Base-by-base conservation (phyloP, 2,797 vertebrate species). In the Crypturellus tataupa region DNA sequence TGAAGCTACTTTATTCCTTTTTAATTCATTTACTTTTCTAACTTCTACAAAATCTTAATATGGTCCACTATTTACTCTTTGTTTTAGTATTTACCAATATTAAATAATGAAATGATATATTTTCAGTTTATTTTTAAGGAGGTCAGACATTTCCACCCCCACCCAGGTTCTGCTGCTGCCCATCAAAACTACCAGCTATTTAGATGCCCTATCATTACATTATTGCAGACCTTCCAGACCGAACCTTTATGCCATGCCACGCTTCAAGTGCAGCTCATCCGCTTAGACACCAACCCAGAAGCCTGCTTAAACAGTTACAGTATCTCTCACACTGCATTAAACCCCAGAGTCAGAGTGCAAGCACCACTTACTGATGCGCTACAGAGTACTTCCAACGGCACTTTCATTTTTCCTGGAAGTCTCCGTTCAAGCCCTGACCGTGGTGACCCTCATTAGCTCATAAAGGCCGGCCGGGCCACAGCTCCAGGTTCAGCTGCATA, bases 341-440 rank as follows among this genome's bases (percentile, higher is more conserved):
- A 39, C 40, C 78, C 80, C 12, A 20, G 33, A 82, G 72, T 90
- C 86, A 93, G 87, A 94, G 84, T 90, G 62, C 55, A 93, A 96
- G 55, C 15, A 59, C 49, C 55, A 79, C 72, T 75, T 89, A 85
- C 0, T 2, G n/a, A 59, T 79, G 31, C 42, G 62, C 17, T 71
- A 37, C 65, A 67, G 49, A 71, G 20, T 51, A 44, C 46, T 93
- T 94, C 55, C 79, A 72, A 39, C 46, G 4, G 46, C 33, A 56
- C 25, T 86, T 58, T 1, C 2, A 44, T 93, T 91, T 93, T 95
- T 87, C 86, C 86, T 91, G 89, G 79, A 93, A 94, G 81, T 76
- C 87, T 19, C 46, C 33, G 80, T 78, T 89, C 46, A 55, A 79
- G 53, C 44, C 24, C 24, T 91, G 79, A 85, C 90, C 72, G 31